A percentile compares a stretch with the other conserved stretches of the same genome.
Evolutionary conservation across 2,797 vertebrate genomes (phyloP).

Genomic region (Microctenopoma steveboyesi): DNA sequence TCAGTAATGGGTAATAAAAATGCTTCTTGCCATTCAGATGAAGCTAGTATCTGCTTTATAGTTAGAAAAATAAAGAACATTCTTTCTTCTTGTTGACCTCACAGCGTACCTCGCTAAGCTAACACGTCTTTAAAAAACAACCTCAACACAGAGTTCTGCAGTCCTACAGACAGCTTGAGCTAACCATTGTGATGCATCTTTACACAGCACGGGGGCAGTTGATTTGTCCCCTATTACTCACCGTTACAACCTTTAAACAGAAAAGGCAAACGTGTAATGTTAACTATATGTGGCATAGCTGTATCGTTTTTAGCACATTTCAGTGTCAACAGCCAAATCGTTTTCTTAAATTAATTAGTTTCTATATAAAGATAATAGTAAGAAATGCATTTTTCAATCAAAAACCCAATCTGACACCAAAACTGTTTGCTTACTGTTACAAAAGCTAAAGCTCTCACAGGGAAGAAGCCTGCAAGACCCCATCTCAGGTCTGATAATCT

Average conservation of each 20-base stretch:
- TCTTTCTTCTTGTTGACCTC: not conserved
- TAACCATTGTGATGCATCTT: not conserved
- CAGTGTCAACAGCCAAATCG: not conserved
- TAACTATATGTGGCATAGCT: too few species aligned
- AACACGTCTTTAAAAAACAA: too few species aligned
- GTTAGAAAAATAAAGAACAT: not conserved
- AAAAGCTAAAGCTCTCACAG: too few species aligned
- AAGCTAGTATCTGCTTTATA: not conserved
- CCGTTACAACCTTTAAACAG: not conserved
- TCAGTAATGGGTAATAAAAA: not conserved
- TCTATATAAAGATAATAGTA: conserved; percentile 5
- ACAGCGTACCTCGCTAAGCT: not conserved
- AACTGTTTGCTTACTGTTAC: not conserved
- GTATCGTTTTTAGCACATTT: not conserved
- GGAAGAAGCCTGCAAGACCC: too few species aligned
- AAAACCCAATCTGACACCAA: not conserved
- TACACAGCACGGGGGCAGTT: not conserved
- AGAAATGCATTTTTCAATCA: not conserved
- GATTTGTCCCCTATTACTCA: not conserved
- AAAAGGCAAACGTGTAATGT: not conserved
- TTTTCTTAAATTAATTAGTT: not conserved
- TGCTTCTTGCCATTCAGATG: not conserved
- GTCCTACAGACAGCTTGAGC: too few species aligned
- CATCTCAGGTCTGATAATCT: conserved; percentile 4
- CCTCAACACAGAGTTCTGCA: too few species aligned